phyloP scores from a whole-genome alignment of 2,888 invertebrate genomes.

The Tinea semifulvella region DNA sequence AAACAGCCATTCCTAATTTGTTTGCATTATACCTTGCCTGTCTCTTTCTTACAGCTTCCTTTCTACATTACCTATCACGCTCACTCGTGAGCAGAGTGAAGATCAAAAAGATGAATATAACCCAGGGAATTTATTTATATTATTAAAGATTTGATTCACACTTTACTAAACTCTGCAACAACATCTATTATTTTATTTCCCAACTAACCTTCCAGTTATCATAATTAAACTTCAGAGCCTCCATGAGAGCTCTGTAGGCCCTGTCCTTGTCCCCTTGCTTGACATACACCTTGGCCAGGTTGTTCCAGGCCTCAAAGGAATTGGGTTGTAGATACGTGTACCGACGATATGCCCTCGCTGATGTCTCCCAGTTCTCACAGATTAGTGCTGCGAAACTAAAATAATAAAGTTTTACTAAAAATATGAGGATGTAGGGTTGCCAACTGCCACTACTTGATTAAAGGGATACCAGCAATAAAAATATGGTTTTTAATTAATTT shows the following conservation, averaged over 20 bases:
- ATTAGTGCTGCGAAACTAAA: constrained; percentile 77
- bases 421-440: too few species aligned
- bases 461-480: too few species aligned
- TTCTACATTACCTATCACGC: too few species aligned
- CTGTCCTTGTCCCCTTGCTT: constrained; percentile 85
- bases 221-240: constrained; percentile 91
- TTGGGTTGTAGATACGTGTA: constrained; percentile 88
- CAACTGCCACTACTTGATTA: too few species aligned
- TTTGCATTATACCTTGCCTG: too few species aligned
- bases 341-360: constrained; percentile 85
- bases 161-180: background rate
- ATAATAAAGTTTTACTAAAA: background rate
- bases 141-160: too few species aligned
- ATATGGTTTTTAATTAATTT: too few species aligned
- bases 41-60: too few species aligned
- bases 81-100: too few species aligned
- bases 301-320: constrained; percentile 98
- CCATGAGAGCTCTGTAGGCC: constrained; percentile 85
- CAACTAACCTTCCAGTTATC: constrained; percentile 85
- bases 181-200: background rate
- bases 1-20: too few species aligned
- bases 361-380: constrained; percentile 81
- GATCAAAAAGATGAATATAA: too few species aligned
- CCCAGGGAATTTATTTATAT: too few species aligned
- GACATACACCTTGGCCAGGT: constrained; percentile 92